Conservation (phyloP, 2,113 vertebrate species). For the Oryzias curvinotus region DNA sequence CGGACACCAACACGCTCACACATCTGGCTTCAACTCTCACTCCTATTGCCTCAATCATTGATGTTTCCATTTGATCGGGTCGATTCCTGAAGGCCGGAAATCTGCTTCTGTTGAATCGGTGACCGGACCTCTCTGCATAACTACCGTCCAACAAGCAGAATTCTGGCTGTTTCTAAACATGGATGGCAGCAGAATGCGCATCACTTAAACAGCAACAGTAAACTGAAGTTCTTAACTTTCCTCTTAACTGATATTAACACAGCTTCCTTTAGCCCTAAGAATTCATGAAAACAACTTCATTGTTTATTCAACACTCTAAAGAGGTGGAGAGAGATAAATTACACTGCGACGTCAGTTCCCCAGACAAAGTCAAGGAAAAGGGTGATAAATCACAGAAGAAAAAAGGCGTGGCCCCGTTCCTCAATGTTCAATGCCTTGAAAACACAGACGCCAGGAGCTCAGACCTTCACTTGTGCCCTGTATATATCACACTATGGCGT, state of each 20-base stretch:
- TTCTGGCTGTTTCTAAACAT: too few species aligned
- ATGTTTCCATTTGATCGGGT: too few species aligned
- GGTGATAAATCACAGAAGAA: slow-evolving; percentile 67
- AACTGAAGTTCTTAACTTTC: too few species aligned
- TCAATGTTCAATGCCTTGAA: slow-evolving; percentile 63
- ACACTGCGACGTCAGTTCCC: slow-evolving; percentile 29
- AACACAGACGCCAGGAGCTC: slow-evolving; percentile 45
- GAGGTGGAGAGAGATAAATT: slow-evolving; percentile 54
- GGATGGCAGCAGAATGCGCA: too few species aligned
- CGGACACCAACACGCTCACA: too few species aligned
- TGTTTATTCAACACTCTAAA: slow-evolving; percentile 65
- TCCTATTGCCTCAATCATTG: too few species aligned
- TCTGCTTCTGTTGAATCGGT: too few species aligned
- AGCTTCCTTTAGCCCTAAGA: slow-evolving; percentile 39
- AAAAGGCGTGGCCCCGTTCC: slow-evolving; percentile 68
- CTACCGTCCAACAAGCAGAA: too few species aligned
- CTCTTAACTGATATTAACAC: slow-evolving; percentile 16
- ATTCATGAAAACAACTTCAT: slow-evolving; percentile 54
- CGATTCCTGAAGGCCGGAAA: too few species aligned
- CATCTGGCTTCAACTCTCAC: too few species aligned
- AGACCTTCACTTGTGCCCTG: slow-evolving; percentile 65
- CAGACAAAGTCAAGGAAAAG: slow-evolving; percentile 72
- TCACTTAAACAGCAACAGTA: too few species aligned
- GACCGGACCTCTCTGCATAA: too few species aligned
- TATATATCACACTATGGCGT: slow-evolving; percentile 44